phyloP scores from a whole-genome alignment of 2,113 vertebrate species.

The Thoracochromis brauschi region DNA sequence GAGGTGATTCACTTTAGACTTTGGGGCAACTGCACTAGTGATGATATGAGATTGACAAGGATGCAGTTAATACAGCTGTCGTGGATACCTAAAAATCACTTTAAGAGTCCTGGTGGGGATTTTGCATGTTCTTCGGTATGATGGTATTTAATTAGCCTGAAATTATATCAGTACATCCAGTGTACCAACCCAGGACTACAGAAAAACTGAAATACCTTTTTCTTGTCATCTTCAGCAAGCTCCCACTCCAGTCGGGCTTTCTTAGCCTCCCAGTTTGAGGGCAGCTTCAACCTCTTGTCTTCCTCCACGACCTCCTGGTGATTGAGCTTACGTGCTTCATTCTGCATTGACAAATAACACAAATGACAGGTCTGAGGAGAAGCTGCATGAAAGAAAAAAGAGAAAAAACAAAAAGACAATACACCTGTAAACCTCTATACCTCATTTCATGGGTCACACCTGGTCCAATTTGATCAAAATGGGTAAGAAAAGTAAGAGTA shows the following conservation, averaged over 20 bases:
- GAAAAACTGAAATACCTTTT: slow-evolving; percentile 69
- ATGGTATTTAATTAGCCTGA: not conserved
- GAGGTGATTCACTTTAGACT: not conserved
- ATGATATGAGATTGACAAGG: not conserved
- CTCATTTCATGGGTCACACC: not conserved
- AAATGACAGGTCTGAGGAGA: not conserved
- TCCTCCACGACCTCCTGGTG: slow-evolving; percentile 92
- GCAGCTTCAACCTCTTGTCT: slow-evolving; percentile 87
- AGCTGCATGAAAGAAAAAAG: not conserved
- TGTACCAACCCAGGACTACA: not conserved
- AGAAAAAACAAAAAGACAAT: not conserved
- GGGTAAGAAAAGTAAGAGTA: not conserved
- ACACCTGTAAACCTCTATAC: not conserved
- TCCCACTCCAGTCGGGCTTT: slow-evolving; percentile 92
- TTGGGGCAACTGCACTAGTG: accelerated
- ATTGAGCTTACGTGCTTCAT: slow-evolving; percentile 92
- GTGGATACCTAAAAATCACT: not conserved
- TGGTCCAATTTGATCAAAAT: not conserved
- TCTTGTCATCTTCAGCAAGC: slow-evolving; percentile 82
- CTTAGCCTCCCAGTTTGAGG: slow-evolving; percentile 92
- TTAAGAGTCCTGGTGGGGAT: not conserved
- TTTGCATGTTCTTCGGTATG: not conserved
- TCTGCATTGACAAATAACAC: slow-evolving; percentile 60
- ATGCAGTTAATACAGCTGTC: accelerated
- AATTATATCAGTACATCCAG: not conserved